Conservation (phyloP, 2,113 vertebrate species). For the Panthera tigris region DNA sequence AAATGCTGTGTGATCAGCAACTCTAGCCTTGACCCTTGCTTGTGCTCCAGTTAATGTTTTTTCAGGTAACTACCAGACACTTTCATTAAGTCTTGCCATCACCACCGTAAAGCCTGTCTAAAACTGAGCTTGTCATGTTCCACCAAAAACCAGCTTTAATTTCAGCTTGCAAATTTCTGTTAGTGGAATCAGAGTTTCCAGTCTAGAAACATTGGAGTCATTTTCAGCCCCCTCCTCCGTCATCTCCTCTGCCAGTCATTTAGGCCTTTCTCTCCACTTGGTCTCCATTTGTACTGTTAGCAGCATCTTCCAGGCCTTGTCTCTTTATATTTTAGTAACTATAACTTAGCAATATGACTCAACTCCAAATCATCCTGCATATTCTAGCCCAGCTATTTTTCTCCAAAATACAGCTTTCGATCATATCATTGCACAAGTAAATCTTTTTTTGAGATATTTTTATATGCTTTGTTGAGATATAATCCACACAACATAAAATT, state of each 20-base stretch:
- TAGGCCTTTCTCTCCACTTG: neutral
- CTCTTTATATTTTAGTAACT: neutral
- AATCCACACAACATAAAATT: neutral
- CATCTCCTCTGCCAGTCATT: neutral
- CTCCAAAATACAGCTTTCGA: neutral
- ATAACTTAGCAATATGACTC: neutral
- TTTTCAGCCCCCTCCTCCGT: neutral
- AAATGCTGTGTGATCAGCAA: neutral
- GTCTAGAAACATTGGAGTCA: neutral
- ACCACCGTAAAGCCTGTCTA: neutral
- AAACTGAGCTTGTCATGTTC: constrained; percentile 24
- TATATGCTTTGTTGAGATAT: neutral
- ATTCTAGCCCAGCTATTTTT: neutral
- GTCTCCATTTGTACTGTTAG: neutral
- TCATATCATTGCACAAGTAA: neutral
- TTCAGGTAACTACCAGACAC: neutral
- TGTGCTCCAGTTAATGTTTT: neutral
- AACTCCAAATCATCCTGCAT: neutral
- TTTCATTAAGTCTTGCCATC: constrained; percentile 11
- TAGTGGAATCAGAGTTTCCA: neutral
- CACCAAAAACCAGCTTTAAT: neutral
- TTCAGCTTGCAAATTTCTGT: neutral
- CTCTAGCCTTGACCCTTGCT: neutral
- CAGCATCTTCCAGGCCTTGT: neutral
- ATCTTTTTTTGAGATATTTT: neutral